These are phyloP conservation scores for Vimba vimba DNA, from an alignment of 2,113 vertebrate species.

Conservation along the genomic window DNA sequence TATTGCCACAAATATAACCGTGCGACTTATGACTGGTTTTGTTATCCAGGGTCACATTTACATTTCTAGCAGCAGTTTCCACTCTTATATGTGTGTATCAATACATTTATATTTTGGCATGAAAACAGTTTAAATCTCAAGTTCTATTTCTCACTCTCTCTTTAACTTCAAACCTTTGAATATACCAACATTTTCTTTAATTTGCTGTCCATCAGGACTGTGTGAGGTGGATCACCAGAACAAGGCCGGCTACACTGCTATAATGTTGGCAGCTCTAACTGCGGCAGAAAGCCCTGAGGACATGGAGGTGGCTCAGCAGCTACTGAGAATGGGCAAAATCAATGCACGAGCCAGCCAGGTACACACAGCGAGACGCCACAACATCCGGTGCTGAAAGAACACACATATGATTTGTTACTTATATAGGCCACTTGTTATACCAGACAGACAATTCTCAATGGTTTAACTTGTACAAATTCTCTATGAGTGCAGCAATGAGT, in stretches of 20 bases:
- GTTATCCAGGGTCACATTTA: neutral
- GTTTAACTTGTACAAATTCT: neutral
- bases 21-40: no score
- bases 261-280: constrained; percentile 93
- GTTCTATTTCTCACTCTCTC: neutral
- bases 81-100: neutral
- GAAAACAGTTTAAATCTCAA: neutral
- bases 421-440: neutral
- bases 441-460: neutral
- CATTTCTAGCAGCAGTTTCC: neutral
- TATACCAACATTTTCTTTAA: neutral
- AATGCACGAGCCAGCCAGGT: constrained; percentile 92
- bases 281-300: constrained; percentile 85
- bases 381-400: neutral
- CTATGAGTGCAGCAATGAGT: neutral
- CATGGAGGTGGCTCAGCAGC: constrained; percentile 89
- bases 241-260: constrained; percentile 91
- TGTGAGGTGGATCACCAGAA: constrained; percentile 89
- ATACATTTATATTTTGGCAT: neutral
- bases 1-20: no score
- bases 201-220: constrained; percentile 64
- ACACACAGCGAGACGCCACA: constrained; percentile 40
- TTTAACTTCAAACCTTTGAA: neutral
- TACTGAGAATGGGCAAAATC: constrained; percentile 87
- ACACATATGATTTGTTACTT: neutral